Conservation (phyloP, 1,140 invertebrate species). For the Hesperophylax magnus region DNA sequence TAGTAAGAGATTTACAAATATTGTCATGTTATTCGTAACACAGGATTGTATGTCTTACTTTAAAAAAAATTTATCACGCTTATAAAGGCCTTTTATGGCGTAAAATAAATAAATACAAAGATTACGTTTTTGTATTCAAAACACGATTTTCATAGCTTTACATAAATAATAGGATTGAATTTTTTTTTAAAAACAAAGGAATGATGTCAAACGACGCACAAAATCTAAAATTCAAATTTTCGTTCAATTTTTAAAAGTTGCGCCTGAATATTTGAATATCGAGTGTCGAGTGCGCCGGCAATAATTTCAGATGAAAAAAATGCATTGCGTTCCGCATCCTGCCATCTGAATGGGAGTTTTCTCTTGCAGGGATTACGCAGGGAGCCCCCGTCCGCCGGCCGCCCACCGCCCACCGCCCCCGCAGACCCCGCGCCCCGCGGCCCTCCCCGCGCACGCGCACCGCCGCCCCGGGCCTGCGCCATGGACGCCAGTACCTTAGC, state of each 20-base stretch:
- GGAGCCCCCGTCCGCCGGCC: constrained; percentile 11
- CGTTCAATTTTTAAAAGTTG: too few relatives aligned
- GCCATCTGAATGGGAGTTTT: constrained; percentile 32
- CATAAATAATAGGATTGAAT: not conserved
- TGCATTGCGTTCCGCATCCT: constrained; percentile 28
- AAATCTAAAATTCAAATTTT: not conserved
- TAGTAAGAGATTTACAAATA: too few relatives aligned
- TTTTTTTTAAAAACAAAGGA: not conserved
- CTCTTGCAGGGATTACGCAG: constrained; percentile 25
- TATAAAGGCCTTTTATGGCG: too few relatives aligned
- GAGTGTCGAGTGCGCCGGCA: not conserved
- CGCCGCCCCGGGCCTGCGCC: constrained; percentile 72
- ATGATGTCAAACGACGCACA: not conserved
- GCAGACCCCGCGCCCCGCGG: constrained; percentile 3
- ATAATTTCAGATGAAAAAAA: constrained; percentile 13
- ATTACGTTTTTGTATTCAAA: too few relatives aligned
- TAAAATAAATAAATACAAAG: too few relatives aligned
- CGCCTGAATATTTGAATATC: too few relatives aligned
- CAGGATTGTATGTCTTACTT: too few relatives aligned
- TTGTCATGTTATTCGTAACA: too few relatives aligned
- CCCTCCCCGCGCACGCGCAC: constrained; percentile 27
- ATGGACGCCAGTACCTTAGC: constrained; percentile 93
- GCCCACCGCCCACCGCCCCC: constrained; percentile 26
- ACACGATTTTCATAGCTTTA: too few relatives aligned
- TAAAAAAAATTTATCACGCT: too few relatives aligned